phyloP scores from a whole-genome alignment of 2,113 vertebrate species.

The Gasterosteus nipponicus region DNA sequence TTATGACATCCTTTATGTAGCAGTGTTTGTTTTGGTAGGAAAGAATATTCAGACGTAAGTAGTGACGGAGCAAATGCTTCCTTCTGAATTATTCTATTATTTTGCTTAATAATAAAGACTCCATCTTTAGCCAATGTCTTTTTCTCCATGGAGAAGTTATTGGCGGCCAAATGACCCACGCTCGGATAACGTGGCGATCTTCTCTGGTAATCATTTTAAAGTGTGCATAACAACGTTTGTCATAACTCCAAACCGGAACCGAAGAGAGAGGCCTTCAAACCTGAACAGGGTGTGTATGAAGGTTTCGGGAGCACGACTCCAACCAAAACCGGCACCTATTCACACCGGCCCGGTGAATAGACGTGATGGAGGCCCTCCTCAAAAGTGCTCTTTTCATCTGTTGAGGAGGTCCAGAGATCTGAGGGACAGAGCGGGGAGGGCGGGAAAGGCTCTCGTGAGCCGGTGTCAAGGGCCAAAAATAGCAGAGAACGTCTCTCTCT shows the following conservation, averaged over 20 bases:
- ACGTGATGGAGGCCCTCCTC: constrained; percentile 59
- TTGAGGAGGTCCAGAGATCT: constrained; percentile 80
- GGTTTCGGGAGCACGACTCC: constrained; percentile 59
- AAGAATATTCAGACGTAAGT: not conserved
- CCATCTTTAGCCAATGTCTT: constrained; percentile 28
- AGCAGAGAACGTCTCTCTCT: constrained; percentile 61
- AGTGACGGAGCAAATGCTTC: constrained; percentile 32
- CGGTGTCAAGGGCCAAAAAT: constrained; percentile 72
- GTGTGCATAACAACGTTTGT: constrained; percentile 80
- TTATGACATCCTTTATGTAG: not conserved
- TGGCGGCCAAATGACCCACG: constrained; percentile 86
- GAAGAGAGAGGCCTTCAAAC: constrained; percentile 47
- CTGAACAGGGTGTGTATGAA: constrained; percentile 49
- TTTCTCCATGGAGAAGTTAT: constrained; percentile 69
- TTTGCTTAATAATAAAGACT: constrained; percentile 44
- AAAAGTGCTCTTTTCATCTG: constrained; percentile 77
- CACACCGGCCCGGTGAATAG: constrained; percentile 55
- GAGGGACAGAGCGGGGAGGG: constrained; percentile 52
- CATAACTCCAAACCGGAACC: constrained; percentile 77
- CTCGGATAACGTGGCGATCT: constrained; percentile 86
- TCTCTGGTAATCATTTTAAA: constrained; percentile 86
- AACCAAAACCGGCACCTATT: constrained; percentile 71
- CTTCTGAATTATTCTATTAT: constrained; percentile 38
- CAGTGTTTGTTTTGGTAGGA: constrained; percentile 20
- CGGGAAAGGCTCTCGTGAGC: constrained; percentile 59